Conservation (phyloP, 2,888 invertebrate genomes). For the Deroplatys truncata region DNA sequence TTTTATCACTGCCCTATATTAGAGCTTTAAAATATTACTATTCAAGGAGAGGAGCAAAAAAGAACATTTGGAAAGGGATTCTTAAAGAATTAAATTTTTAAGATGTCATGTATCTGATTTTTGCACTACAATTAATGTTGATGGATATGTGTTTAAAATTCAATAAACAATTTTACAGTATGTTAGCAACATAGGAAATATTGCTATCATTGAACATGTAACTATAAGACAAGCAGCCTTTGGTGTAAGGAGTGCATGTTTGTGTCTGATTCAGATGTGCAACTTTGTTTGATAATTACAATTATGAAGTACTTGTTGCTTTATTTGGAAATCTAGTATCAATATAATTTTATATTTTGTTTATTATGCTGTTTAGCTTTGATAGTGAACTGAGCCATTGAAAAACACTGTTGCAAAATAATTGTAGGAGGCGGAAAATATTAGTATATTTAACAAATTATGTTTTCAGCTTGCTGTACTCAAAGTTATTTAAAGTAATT, state of each 20-base stretch:
- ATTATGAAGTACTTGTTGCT: not conserved
- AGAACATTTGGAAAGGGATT: not conserved
- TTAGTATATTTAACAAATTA: too few species aligned
- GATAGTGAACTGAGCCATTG: not conserved
- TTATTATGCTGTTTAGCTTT: not conserved
- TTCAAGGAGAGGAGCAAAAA: not conserved
- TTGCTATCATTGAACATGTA: not conserved
- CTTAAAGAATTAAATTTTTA: not conserved
- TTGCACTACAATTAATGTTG: conserved; percentile 8
- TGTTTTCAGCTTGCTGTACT: too few species aligned
- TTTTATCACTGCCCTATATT: conserved; percentile 18
- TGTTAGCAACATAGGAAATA: not conserved
- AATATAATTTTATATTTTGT: not conserved
- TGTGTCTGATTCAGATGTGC: not conserved
- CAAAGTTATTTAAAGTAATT: too few species aligned
- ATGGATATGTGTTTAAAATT: conserved; percentile 10
- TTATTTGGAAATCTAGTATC: not conserved
- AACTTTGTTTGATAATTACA: not conserved
- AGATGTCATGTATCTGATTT: not conserved
- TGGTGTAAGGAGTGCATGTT: not conserved
- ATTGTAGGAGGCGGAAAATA: too few species aligned
- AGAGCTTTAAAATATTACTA: conserved; percentile 9
- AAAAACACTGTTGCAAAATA: not conserved
- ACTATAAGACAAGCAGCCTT: not conserved
- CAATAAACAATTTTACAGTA: conserved; percentile 1